Base-by-base conservation (phyloP, 1,140 invertebrate species). In the Plutomurus gul region DNA sequence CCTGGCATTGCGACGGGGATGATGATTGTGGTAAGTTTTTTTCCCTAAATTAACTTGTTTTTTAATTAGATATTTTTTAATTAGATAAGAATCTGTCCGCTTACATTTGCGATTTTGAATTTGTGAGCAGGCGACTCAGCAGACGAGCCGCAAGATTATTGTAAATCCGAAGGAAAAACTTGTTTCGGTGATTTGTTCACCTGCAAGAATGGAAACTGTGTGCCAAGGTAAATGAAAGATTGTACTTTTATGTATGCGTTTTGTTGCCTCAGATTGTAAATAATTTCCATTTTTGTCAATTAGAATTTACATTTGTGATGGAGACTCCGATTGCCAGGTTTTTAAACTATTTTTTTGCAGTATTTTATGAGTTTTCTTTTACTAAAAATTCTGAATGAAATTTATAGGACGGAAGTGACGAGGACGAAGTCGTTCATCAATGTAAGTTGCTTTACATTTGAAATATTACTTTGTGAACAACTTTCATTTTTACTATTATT, bases 241-340 rank as follows among this genome's bases (percentile, higher is more conserved):
- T n/a, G n/a, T 40, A 18, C 1, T 16, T 71, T 71, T 37, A 1
- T 36, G 11, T 18, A 51, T 20, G 30, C 8, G 11, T 11, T 27
- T 56, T 27, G n/a, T n/a, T n/a, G n/a, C n/a, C n/a, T 30, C 5
- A 27, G 16, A 18, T 43, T 43, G n/a, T 43, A 43, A 43, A 43
- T 13, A 13, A 43, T 13, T 33, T 30, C n/a, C 33, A 16, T 60
- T 60, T 60, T 56, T 60, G 8, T 4, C 13, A 0, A 30, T 11
- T n/a, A 89, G 94, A 78, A 96, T 95, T 79, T 99, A 99, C 86
- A 95, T 97, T n/a, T 99, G 98, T 85, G 97, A 99, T 86, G 95
- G 79, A 3, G 78, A 75, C 22, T 75, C 75, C 16, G 71, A 79
- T 49, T 79, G 74, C 18, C 56, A 71, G 27, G n/a, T n/a, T n/a